Evolutionary conservation across 2,888 invertebrate species (phyloP), one percentile per base, ranked within the genome.

Genomic region (Piscicola geometra): DNA sequence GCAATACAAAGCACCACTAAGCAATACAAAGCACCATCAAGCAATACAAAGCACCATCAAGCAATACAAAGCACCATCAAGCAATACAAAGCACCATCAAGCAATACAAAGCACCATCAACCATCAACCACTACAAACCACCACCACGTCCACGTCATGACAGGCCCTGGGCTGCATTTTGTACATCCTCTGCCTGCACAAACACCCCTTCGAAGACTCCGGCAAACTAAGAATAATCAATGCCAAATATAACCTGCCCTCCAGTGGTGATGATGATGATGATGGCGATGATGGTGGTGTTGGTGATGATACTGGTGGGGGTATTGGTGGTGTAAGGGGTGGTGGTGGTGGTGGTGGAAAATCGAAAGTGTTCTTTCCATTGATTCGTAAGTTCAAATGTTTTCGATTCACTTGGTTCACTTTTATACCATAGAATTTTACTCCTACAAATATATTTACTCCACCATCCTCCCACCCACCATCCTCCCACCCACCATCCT

Each of bases 141-240:
- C 41, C 41, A 41, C 41, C 41, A 41, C 41, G 15, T 9, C 41
- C 15, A 56, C 35, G 60, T 47, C 30, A n/a, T 81, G 82, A 56
- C 81, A 87, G 87, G 97, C 98, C 0, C 87, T 99, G 21, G 99
- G 99, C 9, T 99, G 99, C 86, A 90, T 99, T 79, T 87, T 98
- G 21, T 98, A 93, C 85, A 90, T 92, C 69, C 87, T 99, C 28
- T 94, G 96, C 85, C 97, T 91, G 84, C 91, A 93, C 87, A 91
- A 91, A 81, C 99, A 99, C 87, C 99, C 99, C 0, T 99, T 94
- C 86, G 96, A 97, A 84, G 99, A 99, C 87, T 88, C 88, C 35
- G 90, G 96, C 75, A 99, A 99, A 85, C 87, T 99, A 81, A 90
- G 96, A 69, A 98, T 99, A 81, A 89, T 98, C 76, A 99, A 99